A percentile compares a stretch with the other conserved stretches of the same genome.
phyloP scores from a whole-genome alignment of 2,113 vertebrate genomes.

The Anoplopoma fimbria region DNA sequence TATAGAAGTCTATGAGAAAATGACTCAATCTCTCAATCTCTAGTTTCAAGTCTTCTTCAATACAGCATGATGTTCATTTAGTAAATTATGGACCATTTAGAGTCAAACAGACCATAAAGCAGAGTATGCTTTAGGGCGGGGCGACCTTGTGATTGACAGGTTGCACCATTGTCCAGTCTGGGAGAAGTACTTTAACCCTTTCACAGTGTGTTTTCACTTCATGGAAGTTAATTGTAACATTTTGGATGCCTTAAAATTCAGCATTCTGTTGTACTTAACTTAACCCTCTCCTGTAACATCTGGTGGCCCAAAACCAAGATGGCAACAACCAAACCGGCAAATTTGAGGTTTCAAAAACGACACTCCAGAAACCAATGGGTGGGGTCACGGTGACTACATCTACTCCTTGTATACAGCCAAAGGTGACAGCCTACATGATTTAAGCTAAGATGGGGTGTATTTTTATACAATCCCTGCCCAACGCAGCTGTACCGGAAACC shows the following conservation, averaged over 20 bases:
- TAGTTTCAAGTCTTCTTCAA: no score
- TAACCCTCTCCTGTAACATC: no score
- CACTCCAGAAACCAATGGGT: no score
- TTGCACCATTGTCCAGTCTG: neutral
- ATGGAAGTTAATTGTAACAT: neutral
- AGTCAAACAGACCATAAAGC: neutral
- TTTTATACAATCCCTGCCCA: neutral
- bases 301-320: no score
- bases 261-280: no score
- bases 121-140: neutral
- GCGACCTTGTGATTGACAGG: neutral
- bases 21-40: no score
- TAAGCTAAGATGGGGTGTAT: neutral
- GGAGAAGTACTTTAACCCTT: neutral
- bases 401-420: no score
- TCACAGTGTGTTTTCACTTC: neutral
- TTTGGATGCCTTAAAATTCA: neutral
- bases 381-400: no score
- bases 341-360: no score
- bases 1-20: no score
- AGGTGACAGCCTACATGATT: neutral
- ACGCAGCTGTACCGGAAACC: slow-evolving; percentile 13
- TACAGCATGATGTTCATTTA: no score
- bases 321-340: neutral
- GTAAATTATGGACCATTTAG: neutral